phyloP scores from a whole-genome alignment of 2,113 vertebrate genomes.

The Zingel zingel region DNA sequence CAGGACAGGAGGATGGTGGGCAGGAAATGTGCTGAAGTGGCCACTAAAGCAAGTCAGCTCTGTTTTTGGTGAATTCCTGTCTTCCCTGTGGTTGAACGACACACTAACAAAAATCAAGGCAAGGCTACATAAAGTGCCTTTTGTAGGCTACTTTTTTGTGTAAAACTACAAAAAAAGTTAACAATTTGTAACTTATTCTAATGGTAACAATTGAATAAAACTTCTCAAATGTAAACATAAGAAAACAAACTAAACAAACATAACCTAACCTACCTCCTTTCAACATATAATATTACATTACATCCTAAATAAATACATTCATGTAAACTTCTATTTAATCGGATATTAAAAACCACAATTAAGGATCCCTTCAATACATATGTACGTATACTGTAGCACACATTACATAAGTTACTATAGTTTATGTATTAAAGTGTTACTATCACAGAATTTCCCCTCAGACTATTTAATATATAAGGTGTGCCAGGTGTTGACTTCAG shows the following conservation, averaged over 20 bases:
- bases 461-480: too few species aligned
- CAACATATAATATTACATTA: not conserved
- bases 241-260: not conserved
- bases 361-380: not conserved
- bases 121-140: not conserved
- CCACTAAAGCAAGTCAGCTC: not conserved
- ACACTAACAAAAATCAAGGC: not conserved
- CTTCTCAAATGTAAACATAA: too few species aligned
- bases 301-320: not conserved
- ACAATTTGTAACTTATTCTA: too few species aligned
- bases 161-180: too few species aligned
- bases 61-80: not conserved
- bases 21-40: conserved; percentile 8
- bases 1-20: not conserved
- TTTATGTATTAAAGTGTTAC: not conserved
- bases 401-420: not conserved
- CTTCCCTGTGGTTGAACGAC: not conserved
- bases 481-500: not conserved
- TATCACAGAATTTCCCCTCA: not conserved
- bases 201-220: too few species aligned
- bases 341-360: not conserved
- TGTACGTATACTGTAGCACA: too few species aligned
- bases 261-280: not conserved
- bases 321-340: not conserved
- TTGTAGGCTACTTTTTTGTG: not conserved